Evolutionary conservation across 2,888 invertebrate species (phyloP), one percentile per base, ranked within the genome.

Genomic region (Axea sp.): DNA sequence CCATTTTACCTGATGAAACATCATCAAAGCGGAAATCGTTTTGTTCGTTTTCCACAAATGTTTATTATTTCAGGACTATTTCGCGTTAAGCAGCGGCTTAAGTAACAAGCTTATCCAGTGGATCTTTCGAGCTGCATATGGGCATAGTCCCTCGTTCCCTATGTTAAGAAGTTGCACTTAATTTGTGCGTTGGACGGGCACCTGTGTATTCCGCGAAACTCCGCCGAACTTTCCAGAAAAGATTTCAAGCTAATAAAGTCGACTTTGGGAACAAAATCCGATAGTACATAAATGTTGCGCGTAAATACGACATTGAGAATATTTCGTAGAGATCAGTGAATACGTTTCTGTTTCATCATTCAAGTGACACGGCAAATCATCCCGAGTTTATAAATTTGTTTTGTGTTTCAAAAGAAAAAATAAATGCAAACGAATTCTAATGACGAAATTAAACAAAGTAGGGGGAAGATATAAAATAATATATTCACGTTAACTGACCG

Each of bases 151-250:
- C 8, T 49, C 19, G 31, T 19, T 41, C 49, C 35, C 73, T 62
- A 41, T 26, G 49, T 57, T 62, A 59, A 74, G 73, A 74, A 74
- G 68, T 74, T 74, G 51, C 57, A 47, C 49, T 60, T 69, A 74
- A 74, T 69, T 74, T 69, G 64, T 43, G 69, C 14, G 39, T 37
- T 35, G 49, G 37, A 51, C 47, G 37, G 53, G 51, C 69, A 69
- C 74, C 69, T 74, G 68, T 47, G 74, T 55, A 24, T 59, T 51
- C 19, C 28, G 39, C 22, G 39, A 57, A 74, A 60, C 65, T 60
- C 14, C 3, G 19, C 53, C 8, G 14, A 64, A 64, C 51, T 74
- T 69, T 41, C 14, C 33, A 37, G 37, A 47, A 47, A 71, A 75
- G 67, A 65, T 75, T 65, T 14, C 11, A 15, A 22, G 43, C 43